Conservation (phyloP, 1,140 invertebrate genomes). For the Eupeodes corollae region DNA sequence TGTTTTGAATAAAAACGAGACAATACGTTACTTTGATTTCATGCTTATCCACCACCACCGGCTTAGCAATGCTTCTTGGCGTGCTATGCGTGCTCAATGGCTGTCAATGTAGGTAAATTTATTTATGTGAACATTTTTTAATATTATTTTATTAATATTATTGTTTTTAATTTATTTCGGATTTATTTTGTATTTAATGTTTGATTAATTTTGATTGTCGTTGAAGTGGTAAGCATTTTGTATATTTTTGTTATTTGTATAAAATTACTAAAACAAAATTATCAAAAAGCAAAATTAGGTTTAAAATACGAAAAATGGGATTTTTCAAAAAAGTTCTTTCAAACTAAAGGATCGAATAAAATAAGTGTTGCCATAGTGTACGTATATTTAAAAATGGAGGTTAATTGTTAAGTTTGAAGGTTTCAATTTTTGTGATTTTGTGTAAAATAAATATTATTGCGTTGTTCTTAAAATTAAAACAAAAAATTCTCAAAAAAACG, state of each 20-base stretch:
- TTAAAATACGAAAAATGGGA: too few relatives aligned
- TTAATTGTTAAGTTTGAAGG: too few relatives aligned
- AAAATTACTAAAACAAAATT: neutral
- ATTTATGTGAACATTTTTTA: neutral
- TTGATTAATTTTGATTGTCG: neutral
- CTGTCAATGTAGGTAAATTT: neutral
- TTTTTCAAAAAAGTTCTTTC: too few relatives aligned
- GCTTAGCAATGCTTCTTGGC: neutral
- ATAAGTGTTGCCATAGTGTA: too few relatives aligned
- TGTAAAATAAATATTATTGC: too few relatives aligned
- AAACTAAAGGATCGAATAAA: too few relatives aligned
- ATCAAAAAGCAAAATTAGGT: too few relatives aligned
- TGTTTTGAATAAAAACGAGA: too few relatives aligned
- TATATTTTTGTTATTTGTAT: neutral
- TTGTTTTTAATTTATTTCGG: neutral
- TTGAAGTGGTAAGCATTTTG: neutral
- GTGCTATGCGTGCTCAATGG: neutral
- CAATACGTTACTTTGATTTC: neutral
- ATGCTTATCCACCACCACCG: neutral
- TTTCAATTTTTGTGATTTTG: too few relatives aligned
- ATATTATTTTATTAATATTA: neutral
- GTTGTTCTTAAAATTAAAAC: too few relatives aligned
- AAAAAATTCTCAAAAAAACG: too few relatives aligned
- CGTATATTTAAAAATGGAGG: too few relatives aligned
- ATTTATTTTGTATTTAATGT: neutral